Evolutionary conservation across 2,113 vertebrate genomes (phyloP).

Genomic region (Ramphastos sulfuratus): DNA sequence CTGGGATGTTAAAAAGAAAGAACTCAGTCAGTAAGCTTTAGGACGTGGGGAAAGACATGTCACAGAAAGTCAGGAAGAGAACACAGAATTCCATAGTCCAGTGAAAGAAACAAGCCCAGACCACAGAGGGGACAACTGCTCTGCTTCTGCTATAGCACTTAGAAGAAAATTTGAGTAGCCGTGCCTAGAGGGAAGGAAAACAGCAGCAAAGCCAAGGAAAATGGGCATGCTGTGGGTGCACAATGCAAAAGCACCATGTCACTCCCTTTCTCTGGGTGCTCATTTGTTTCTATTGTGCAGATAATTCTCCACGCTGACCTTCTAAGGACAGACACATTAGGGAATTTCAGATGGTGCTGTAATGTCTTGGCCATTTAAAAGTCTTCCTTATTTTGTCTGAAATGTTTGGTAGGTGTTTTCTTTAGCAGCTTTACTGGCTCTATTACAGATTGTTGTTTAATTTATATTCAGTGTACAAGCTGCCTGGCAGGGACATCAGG

Average conservation of each 20-base stretch:
- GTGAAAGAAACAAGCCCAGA: background rate
- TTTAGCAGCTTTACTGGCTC: slow-evolving; percentile 33
- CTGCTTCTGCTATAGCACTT: background rate
- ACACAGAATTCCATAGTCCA: background rate
- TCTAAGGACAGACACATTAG: slow-evolving; percentile 28
- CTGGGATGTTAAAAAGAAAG: background rate
- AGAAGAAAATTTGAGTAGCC: background rate
- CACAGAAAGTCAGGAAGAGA: background rate
- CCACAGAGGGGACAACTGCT: fast-evolving
- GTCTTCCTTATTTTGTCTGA: slow-evolving; percentile 64
- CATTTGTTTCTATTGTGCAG: background rate
- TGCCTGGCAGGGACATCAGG: slow-evolving; percentile 1
- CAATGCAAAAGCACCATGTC: slow-evolving; percentile 2
- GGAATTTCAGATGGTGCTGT: slow-evolving; percentile 63
- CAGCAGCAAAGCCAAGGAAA: slow-evolving; percentile 17
- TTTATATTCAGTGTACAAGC: background rate
- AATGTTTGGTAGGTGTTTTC: slow-evolving; percentile 44
- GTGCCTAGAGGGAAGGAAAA: slow-evolving; percentile 10
- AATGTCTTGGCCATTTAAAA: slow-evolving; percentile 61
- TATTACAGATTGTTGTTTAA: slow-evolving; percentile 3
- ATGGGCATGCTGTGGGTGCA: background rate
- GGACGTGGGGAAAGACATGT: background rate
- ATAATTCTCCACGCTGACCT: background rate
- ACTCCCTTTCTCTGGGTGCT: background rate
- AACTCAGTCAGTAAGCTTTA: background rate